Conservation (phyloP, 1,140 invertebrate species). For the Brachionus rubens region DNA sequence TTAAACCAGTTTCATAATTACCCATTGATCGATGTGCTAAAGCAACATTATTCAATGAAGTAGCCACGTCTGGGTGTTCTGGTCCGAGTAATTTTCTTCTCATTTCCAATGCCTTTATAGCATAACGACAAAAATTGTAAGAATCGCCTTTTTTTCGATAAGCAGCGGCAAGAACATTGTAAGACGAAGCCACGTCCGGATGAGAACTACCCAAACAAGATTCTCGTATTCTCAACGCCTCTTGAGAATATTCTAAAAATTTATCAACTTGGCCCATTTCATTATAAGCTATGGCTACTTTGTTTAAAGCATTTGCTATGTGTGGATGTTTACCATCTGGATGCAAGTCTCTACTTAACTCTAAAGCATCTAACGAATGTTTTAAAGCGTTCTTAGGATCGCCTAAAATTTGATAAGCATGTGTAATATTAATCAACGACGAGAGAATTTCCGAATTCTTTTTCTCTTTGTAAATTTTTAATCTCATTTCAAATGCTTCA, state of each 20-base stretch:
- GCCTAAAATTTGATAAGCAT: constrained; percentile 1
- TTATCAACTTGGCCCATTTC: neutral
- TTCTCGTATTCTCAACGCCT: neutral
- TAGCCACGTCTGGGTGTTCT: neutral
- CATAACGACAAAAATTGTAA: neutral
- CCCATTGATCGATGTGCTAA: neutral
- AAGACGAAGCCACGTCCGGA: constrained; percentile 3
- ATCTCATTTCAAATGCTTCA: neutral
- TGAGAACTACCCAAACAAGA: neutral
- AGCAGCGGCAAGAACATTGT: neutral
- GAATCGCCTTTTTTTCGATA: neutral
- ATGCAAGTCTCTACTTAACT: neutral
- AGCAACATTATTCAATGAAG: constrained; percentile 1
- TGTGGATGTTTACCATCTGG: neutral
- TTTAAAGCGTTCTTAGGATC: neutral
- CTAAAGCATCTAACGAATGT: neutral
- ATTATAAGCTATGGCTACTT: neutral
- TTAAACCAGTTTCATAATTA: neutral
- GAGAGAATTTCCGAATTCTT: neutral
- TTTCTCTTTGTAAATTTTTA: neutral
- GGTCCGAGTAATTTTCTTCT: constrained; percentile 8
- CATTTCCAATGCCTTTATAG: neutral
- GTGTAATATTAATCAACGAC: neutral
- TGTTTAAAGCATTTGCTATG: constrained; percentile 1
- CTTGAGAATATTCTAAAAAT: neutral